Conservation (phyloP, 1,140 invertebrate species). For the Pygmarrhopalites habei region DNA sequence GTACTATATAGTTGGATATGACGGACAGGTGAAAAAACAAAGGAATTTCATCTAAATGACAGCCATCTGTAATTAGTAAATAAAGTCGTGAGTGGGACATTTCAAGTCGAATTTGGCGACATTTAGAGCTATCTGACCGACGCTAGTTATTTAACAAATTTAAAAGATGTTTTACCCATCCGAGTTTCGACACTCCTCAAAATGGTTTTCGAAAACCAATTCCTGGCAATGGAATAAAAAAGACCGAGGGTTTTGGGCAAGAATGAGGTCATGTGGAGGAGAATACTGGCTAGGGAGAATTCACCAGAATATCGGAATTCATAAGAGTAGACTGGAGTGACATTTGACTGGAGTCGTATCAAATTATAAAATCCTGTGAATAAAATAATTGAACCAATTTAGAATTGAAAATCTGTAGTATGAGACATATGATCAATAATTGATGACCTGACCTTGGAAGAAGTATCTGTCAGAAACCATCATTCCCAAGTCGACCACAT, state of each 20-base stretch:
- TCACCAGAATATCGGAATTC: slow-evolving; percentile 25
- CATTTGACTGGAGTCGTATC: slow-evolving; percentile 11
- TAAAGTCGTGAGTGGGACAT: no score
- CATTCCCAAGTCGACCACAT: slow-evolving; percentile 5
- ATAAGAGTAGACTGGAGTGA: slow-evolving; percentile 22
- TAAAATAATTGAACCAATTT: no score
- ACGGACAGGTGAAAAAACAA: slow-evolving; percentile 18
- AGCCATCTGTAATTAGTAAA: no score
- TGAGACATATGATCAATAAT: no score
- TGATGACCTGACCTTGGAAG: no score
- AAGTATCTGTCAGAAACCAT: slow-evolving; percentile 30
- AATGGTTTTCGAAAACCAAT: background rate
- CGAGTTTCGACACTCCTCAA: no score
- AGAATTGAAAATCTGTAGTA: no score
- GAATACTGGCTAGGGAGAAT: slow-evolving; percentile 26
- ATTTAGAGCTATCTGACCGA: no score
- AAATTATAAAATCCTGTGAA: slow-evolving; percentile 26
- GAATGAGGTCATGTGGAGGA: slow-evolving; percentile 13
- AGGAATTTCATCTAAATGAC: slow-evolving; percentile 16
- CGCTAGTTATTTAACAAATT: no score
- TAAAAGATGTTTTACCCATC: no score
- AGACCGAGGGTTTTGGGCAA: slow-evolving; percentile 8
- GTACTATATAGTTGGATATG: background rate
- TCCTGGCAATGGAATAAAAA: background rate
- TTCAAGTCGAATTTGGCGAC: no score